These are phyloP conservation scores for Caenorhabditis sp. DNA, from an alignment of 2,888 invertebrate species.

Conservation along the genomic window DNA sequence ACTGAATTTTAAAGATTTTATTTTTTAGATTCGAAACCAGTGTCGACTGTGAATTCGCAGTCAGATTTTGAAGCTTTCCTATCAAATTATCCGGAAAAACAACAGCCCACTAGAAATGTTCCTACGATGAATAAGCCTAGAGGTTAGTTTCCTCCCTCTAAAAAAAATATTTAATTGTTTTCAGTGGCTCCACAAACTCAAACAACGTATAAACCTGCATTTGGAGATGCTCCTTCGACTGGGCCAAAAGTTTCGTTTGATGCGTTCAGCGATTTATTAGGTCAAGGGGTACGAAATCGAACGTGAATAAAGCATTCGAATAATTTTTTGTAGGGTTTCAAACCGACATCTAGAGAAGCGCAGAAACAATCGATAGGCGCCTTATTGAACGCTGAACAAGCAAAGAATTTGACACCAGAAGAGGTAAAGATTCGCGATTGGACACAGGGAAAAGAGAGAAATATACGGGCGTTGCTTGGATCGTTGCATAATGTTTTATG, in stretches of 20 bases:
- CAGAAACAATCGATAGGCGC: conserved; percentile 40
- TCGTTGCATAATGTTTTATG: conserved; percentile 82
- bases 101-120: conserved; percentile 3
- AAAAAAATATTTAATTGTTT: neutral
- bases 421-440: conserved; percentile 76
- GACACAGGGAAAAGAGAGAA: conserved; percentile 93
- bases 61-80: conserved; percentile 43
- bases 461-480: conserved; percentile 91
- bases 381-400: conserved; percentile 32
- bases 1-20: neutral
- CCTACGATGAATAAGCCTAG: neutral
- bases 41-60: conserved; percentile 39
- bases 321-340: conserved; percentile 41
- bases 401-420: conserved; percentile 45
- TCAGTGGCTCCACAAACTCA: neutral
- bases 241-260: conserved; percentile 28
- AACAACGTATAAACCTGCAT: conserved; percentile 31
- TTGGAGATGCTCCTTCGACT: conserved; percentile 14
- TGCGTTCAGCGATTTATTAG: conserved; percentile 35
- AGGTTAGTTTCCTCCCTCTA: neutral
- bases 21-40: conserved; percentile 35
- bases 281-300: conserved; percentile 27
- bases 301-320: neutral
- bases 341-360: conserved; percentile 20
- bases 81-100: conserved; percentile 36